A percentile compares a stretch with the other conserved stretches of the same genome.
Evolutionary conservation across 1,140 invertebrate species (phyloP).

Genomic region (Drosophila mayri): DNA sequence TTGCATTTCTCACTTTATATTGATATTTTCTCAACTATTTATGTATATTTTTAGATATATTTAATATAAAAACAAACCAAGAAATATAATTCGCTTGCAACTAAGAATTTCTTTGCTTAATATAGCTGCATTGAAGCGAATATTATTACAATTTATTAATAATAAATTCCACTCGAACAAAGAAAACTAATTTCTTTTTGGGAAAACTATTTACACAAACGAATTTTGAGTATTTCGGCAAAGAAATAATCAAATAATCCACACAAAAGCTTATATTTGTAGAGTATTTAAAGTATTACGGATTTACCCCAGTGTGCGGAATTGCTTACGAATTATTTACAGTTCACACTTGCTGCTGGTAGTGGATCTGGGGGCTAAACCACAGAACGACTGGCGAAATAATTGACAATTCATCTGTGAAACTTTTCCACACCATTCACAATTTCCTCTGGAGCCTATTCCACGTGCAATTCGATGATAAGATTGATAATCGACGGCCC

Average conservation of each 20-base stretch:
- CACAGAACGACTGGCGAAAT: background rate
- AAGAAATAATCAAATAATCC: background rate
- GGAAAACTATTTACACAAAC: background rate
- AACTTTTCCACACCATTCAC: conserved; percentile 44
- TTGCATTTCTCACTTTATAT: no score
- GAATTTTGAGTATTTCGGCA: background rate
- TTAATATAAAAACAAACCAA: background rate
- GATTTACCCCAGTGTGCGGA: background rate
- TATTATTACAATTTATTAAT: conserved; percentile 21
- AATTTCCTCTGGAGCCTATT: conserved; percentile 1
- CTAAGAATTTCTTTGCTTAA: background rate
- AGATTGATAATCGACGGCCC: conserved; percentile 42
- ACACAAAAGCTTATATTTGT: background rate
- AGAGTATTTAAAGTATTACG: background rate
- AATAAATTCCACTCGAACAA: conserved; percentile 11
- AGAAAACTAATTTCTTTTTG: background rate
- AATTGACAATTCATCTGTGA: conserved; percentile 20
- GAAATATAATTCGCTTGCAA: conserved; percentile 2
- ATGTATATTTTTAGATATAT: background rate
- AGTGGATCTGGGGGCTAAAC: conserved; percentile 1
- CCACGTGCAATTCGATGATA: conserved; percentile 28
- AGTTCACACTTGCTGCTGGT: background rate
- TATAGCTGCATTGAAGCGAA: background rate
- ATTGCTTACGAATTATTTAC: conserved; percentile 10
- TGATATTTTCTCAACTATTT: background rate